These are phyloP conservation scores for human DNA, from an alignment of 2,113 vertebrate species.

Conservation along the genomic window GRCh38 chr11:5065001-5065500, in stretches of 20 bases:
- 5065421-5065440: background rate
- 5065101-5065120: background rate
- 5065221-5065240: background rate
- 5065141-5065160: background rate
- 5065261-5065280: background rate
- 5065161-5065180: background rate
- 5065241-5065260: background rate
- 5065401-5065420: background rate
- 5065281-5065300: background rate
- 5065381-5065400: background rate
- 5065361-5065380: background rate
- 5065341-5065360: background rate
- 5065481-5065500: background rate
- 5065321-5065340: background rate
- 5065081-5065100: background rate
- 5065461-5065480: background rate
- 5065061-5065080: background rate
- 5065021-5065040: background rate
- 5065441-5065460: background rate
- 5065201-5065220: background rate
- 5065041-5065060: background rate
- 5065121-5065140: background rate
- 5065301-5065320: background rate
- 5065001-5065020: background rate
- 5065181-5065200: background rate